phyloP scores from a whole-genome alignment of 2,888 invertebrate genomes.

The Noctua janthe region DNA sequence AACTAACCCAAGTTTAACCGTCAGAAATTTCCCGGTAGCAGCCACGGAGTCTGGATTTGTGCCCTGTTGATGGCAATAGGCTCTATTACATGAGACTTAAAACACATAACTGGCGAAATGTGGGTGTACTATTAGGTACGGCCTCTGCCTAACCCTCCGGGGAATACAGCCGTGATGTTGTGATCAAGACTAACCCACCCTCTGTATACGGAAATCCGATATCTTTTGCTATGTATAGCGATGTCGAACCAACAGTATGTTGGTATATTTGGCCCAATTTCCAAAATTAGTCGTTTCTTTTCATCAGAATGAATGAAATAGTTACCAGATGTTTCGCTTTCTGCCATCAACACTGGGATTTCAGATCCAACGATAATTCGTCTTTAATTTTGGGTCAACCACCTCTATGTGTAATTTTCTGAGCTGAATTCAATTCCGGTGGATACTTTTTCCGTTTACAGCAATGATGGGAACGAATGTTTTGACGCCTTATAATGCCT shows the following conservation, averaged over 20 bases:
- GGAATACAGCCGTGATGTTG: too few relatives aligned
- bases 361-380: background rate
- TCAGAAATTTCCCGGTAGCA: too few relatives aligned
- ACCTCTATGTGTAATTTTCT: background rate
- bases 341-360: background rate
- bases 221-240: background rate
- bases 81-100: too few relatives aligned
- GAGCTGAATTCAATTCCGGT: background rate
- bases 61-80: too few relatives aligned
- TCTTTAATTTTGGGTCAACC: background rate
- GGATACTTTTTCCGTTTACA: background rate
- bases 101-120: too few relatives aligned
- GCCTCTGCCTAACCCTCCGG: too few relatives aligned
- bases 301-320: background rate
- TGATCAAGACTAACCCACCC: too few relatives aligned
- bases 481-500: background rate
- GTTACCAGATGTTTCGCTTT: slow-evolving; percentile 22
- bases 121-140: too few relatives aligned
- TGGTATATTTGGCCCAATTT: slow-evolving; percentile 4
- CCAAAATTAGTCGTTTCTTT: background rate
- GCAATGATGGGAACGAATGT: background rate
- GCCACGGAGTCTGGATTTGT: too few relatives aligned
- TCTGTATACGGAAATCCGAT: background rate
- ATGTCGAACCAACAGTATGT: background rate
- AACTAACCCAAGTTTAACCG: background rate